Conservation (phyloP, 2,113 vertebrate genomes). For the Ptilonorhynchus violaceus region DNA sequence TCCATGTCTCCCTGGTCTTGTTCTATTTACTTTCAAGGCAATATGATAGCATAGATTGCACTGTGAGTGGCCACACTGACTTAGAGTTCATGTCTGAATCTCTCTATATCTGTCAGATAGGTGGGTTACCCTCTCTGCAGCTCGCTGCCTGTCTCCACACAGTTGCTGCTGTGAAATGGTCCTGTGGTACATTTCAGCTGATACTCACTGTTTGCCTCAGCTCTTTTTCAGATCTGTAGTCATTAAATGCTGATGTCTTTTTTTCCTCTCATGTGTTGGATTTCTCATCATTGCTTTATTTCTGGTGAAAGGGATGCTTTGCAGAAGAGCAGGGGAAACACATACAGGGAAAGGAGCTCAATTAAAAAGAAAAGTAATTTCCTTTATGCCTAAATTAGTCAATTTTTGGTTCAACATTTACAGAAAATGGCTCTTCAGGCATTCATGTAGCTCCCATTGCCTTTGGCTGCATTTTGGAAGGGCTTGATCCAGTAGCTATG, state of each 20-base stretch:
- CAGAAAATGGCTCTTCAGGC: neutral
- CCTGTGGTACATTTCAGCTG: neutral
- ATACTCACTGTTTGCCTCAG: neutral
- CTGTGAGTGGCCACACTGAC: constrained; percentile 52
- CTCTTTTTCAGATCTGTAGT: neutral
- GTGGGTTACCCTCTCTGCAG: constrained; percentile 22
- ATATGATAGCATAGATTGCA: constrained; percentile 44
- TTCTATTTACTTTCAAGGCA: constrained; percentile 29
- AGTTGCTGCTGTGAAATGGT: neutral
- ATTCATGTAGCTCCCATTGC: neutral
- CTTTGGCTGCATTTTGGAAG: neutral
- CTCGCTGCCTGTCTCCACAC: neutral
- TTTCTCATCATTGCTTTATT: neutral
- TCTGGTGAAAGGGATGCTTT: neutral
- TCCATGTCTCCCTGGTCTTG: constrained; percentile 2
- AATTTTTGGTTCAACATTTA: neutral
- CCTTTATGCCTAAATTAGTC: neutral
- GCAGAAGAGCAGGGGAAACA: neutral
- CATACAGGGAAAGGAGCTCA: neutral
- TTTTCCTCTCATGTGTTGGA: neutral
- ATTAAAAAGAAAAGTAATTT: neutral
- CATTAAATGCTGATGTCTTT: neutral
- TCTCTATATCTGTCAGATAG: constrained; percentile 55
- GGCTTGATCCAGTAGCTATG: neutral
- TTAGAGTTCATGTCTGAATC: constrained; percentile 45